A percentile compares a stretch with the other conserved stretches of the same genome.
Conservation (phyloP, 2,888 invertebrate genomes). For the Tetheella fluctuosa region DNA sequence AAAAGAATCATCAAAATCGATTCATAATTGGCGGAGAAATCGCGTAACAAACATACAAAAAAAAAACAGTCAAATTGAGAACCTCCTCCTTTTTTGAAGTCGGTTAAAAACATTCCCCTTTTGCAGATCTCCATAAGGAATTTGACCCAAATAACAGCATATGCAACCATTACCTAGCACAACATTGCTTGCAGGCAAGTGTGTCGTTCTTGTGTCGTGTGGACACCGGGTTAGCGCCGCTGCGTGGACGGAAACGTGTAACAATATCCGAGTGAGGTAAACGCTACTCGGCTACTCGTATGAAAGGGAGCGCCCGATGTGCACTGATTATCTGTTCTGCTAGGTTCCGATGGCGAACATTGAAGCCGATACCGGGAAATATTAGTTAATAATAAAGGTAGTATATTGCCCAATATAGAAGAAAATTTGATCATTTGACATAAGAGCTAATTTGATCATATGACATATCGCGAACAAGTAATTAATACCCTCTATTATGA, state of each 20-base stretch:
- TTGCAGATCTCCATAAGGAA: not conserved
- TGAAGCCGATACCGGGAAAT: conserved; percentile 21
- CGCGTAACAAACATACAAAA: no score
- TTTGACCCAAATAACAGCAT: conserved; percentile 3
- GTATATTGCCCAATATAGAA: not conserved
- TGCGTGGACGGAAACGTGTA: conserved; percentile 36
- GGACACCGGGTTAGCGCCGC: not conserved
- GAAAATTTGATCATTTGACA: not conserved
- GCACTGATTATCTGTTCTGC: conserved; percentile 53
- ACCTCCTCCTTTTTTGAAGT: no score
- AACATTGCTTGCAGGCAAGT: conserved; percentile 34
- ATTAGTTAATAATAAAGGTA: not conserved
- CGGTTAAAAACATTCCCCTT: not conserved
- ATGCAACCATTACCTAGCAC: conserved; percentile 42
- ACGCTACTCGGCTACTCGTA: conserved; percentile 30
- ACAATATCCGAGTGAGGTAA: conserved; percentile 53
- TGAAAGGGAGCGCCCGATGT: conserved; percentile 58
- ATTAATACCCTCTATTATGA: not conserved
- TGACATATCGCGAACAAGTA: not conserved
- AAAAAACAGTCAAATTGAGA: no score
- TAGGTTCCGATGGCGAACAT: conserved; percentile 23
- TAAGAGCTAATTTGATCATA: not conserved
- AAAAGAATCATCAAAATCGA: no score
- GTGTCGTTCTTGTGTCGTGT: conserved; percentile 23
- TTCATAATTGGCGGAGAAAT: no score